These are phyloP conservation scores for Carollia perspicillata DNA, from an alignment of 2,113 vertebrate species.

Conservation along the genomic window DNA sequence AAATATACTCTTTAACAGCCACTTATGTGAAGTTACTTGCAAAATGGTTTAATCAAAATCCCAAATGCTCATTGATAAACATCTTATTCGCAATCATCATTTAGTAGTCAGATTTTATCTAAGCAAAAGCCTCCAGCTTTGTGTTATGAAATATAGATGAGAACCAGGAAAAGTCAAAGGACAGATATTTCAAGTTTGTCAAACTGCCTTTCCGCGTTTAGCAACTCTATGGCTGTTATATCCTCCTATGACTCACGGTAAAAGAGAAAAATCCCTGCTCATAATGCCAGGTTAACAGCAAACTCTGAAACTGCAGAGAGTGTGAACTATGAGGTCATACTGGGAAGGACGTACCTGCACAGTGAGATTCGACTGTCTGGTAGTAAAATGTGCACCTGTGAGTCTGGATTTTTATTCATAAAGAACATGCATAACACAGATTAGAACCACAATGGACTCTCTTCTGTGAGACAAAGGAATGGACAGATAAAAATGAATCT, in stretches of 20 bases:
- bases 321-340: not conserved
- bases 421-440: not conserved
- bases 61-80: slow-evolving; percentile 51
- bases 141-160: slow-evolving; percentile 51
- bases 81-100: slow-evolving; percentile 44
- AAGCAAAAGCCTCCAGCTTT: slow-evolving; percentile 32
- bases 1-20: slow-evolving; percentile 20
- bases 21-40: slow-evolving; percentile 43
- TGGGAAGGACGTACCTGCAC: not conserved
- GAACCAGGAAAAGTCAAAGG: slow-evolving; percentile 40
- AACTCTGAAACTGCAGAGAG: not conserved
- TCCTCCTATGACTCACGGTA: not conserved
- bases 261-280: not conserved
- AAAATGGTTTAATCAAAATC: slow-evolving; percentile 59
- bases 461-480: not conserved
- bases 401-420: not conserved
- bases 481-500: not conserved
- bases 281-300: not conserved
- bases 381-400: not conserved
- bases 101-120: slow-evolving; percentile 42
- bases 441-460: not conserved
- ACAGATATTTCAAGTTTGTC: slow-evolving; percentile 15
- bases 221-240: not conserved
- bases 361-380: not conserved
- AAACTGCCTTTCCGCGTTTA: not conserved